phyloP scores from a whole-genome alignment of 2,888 invertebrate genomes.

The Corythucha ciliata region DNA sequence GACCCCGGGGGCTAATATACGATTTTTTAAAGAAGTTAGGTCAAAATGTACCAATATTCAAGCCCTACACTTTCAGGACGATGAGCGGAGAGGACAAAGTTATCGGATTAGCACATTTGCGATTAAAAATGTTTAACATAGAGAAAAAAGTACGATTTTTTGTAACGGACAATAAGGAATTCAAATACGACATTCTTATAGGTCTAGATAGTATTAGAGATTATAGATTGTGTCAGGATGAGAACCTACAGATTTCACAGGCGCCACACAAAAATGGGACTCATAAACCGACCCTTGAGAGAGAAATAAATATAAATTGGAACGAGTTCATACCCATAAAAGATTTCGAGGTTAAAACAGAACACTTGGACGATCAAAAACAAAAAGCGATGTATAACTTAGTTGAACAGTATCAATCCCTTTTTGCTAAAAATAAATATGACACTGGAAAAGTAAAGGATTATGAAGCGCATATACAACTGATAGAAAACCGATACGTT shows the following conservation, averaged over 20 bases:
- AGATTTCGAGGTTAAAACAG: constrained; percentile 1
- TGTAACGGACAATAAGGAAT: background rate
- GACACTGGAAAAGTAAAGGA: constrained; percentile 18
- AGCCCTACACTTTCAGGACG: background rate
- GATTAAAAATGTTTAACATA: constrained; percentile 11
- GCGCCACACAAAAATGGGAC: too few species aligned
- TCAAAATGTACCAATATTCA: background rate
- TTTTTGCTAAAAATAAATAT: constrained; percentile 21
- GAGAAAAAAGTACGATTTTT: constrained; percentile 1
- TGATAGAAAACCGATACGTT: constrained; percentile 10
- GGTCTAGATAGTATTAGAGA: constrained; percentile 3
- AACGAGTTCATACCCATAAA: constrained; percentile 10
- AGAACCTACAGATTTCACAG: constrained; percentile 4
- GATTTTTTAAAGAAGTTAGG: background rate
- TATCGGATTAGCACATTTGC: background rate
- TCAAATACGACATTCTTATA: constrained; percentile 7
- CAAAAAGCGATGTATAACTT: constrained; percentile 7
- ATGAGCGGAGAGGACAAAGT: constrained; percentile 11
- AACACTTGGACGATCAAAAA: constrained; percentile 4
- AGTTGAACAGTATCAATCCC: constrained; percentile 12
- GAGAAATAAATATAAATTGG: constrained; percentile 4
- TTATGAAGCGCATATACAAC: constrained; percentile 16
- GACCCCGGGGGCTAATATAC: background rate
- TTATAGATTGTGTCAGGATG: constrained; percentile 1
- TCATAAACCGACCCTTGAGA: too few species aligned